A percentile compares a stretch with the other conserved stretches of the same genome.
Conservation (phyloP, 2,888 invertebrate species). For the Tolmerus cingulatus region DNA sequence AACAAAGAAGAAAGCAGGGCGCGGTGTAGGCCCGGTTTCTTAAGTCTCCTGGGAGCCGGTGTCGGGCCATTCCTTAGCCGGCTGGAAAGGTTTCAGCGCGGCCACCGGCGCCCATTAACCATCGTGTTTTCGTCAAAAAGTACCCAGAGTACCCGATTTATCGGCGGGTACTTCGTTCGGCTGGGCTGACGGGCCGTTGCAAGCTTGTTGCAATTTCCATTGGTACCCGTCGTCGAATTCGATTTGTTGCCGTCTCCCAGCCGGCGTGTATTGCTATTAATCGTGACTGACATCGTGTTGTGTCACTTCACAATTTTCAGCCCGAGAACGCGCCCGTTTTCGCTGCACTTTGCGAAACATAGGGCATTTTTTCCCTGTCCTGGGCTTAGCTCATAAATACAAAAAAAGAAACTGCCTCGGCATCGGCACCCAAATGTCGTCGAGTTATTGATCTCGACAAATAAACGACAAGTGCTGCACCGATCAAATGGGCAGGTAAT, state of each 20-base stretch:
- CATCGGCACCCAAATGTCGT: constrained; percentile 14
- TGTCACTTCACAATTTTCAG: constrained; percentile 27
- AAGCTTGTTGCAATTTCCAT: neutral
- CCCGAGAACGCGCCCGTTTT: constrained; percentile 25
- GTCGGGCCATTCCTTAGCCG: constrained; percentile 3
- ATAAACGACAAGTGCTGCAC: constrained; percentile 24
- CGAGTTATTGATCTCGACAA: constrained; percentile 33
- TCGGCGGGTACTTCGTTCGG: neutral
- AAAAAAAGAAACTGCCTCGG: neutral
- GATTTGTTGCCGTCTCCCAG: constrained; percentile 21
- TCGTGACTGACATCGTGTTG: constrained; percentile 41
- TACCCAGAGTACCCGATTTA: neutral
- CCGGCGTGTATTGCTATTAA: constrained; percentile 27
- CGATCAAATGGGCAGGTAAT: constrained; percentile 6
- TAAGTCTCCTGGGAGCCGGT: neutral
- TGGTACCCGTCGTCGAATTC: neutral
- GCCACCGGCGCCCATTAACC: constrained; percentile 17
- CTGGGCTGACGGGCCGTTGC: neutral
- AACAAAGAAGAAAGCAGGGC: constrained; percentile 34
- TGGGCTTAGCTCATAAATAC: constrained; percentile 8
- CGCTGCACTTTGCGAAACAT: constrained; percentile 34
- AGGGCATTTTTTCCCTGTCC: neutral
- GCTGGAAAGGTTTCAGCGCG: neutral
- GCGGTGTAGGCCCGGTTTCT: neutral
- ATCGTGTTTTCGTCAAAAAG: constrained; percentile 19